Evolutionary conservation across 1,140 invertebrate species (phyloP).

Genomic region (Bradysia coprophila): DNA sequence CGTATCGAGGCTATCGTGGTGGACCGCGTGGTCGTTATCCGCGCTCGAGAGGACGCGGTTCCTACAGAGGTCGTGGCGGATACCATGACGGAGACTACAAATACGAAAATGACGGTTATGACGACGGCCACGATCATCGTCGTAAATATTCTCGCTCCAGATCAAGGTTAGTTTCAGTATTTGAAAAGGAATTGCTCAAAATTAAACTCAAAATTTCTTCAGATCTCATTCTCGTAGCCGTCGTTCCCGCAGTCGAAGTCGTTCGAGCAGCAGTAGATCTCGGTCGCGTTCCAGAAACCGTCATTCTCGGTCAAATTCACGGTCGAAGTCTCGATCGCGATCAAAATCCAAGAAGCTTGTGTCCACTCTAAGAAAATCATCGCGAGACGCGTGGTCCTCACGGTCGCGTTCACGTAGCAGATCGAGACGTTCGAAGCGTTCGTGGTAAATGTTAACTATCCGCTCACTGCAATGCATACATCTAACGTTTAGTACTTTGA

Average conservation of each 20-base stretch:
- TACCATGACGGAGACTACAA: not conserved
- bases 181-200: not conserved
- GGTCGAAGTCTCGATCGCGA: constrained; percentile 9
- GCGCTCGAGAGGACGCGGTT: not conserved
- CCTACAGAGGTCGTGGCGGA: not conserved
- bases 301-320: constrained; percentile 24
- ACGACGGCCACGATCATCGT: not conserved
- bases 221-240: constrained; percentile 23
- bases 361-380: constrained; percentile 8
- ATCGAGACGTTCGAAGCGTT: constrained; percentile 16
- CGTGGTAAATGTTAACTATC: too few relatives aligned
- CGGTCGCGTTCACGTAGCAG: constrained; percentile 23
- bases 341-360: constrained; percentile 15
- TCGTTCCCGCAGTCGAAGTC: constrained; percentile 14
- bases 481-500: too few relatives aligned
- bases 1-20: constrained; percentile 7
- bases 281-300: constrained; percentile 20
- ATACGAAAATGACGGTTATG: not conserved
- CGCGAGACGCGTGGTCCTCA: constrained; percentile 10
- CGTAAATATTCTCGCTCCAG: not conserved
- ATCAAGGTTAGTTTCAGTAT: constrained; percentile 2
- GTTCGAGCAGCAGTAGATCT: constrained; percentile 25
- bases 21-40: constrained; percentile 4
- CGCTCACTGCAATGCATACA: too few relatives aligned
- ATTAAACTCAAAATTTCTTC: constrained; percentile 7